Evolutionary conservation across 2,888 invertebrate genomes (phyloP).

Genomic region (Diaprepes abbreviatus): DNA sequence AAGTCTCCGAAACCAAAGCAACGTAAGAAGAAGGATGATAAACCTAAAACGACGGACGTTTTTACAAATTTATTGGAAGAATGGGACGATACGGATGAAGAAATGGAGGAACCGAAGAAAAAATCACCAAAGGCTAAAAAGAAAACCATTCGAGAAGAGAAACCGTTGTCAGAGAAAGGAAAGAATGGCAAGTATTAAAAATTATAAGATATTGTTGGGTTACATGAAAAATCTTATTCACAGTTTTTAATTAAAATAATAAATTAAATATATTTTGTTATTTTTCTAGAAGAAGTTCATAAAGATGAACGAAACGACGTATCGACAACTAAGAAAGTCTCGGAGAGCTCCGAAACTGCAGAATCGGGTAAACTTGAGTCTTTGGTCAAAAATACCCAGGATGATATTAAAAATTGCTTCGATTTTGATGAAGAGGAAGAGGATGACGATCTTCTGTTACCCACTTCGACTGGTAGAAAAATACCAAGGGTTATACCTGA

Average conservation of each 20-base stretch:
- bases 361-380: neutral
- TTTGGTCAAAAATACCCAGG: constrained; percentile 59
- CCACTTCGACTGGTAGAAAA: constrained; percentile 70
- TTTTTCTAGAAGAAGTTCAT: neutral
- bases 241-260: too few species aligned
- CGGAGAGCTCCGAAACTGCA: neutral
- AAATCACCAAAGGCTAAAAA: constrained; percentile 3
- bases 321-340: neutral
- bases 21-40: constrained; percentile 30
- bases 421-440: constrained; percentile 84
- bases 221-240: too few species aligned
- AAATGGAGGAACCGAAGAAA: constrained; percentile 24
- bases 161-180: neutral
- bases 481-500: constrained; percentile 74
- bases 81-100: constrained; percentile 75
- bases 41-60: constrained; percentile 70
- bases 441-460: constrained; percentile 73
- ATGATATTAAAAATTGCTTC: constrained; percentile 75
- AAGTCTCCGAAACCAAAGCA: constrained; percentile 45
- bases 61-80: constrained; percentile 81
- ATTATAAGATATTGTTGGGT: too few species aligned
- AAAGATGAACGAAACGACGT: constrained; percentile 31
- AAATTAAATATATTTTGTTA: too few species aligned
- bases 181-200: constrained; percentile 1
- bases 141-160: neutral